A percentile compares a stretch with the other conserved stretches of the same genome.
These are phyloP conservation scores for Ranitomeya variabilis DNA, from an alignment of 2,113 vertebrate species.

Conservation along the genomic window DNA sequence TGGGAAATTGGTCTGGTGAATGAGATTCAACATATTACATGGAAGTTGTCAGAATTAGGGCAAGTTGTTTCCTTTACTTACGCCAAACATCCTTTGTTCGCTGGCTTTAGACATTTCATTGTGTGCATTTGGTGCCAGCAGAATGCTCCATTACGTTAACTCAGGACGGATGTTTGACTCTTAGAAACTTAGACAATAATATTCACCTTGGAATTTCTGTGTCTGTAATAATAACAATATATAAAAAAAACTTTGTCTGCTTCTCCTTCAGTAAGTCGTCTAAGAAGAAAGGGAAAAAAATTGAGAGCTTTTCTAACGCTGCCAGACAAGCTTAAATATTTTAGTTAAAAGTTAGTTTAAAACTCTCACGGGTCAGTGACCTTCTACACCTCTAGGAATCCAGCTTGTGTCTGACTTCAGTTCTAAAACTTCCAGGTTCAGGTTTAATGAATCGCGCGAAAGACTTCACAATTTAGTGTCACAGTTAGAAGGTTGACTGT, in stretches of 20 bases:
- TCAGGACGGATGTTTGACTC: conserved; percentile 33
- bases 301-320: not conserved
- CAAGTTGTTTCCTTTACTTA: not conserved
- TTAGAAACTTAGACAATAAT: not conserved
- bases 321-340: conserved; percentile 29
- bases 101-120: not conserved
- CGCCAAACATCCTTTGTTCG: not conserved
- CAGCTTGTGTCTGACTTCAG: not conserved
- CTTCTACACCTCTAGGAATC: not conserved
- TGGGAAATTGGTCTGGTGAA: not conserved
- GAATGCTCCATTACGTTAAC: not conserved
- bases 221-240: not conserved
- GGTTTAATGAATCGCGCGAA: not conserved
- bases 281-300: not conserved
- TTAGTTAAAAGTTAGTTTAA: conserved; percentile 13
- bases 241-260: not conserved
- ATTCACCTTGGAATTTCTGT: not conserved
- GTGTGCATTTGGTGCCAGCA: conserved; percentile 5
- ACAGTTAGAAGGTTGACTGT: not conserved
- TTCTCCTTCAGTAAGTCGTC: conserved; percentile 14
- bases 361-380: conserved; percentile 1
- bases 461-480: not conserved
- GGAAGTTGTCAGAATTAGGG: not conserved
- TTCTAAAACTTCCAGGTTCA: not conserved
- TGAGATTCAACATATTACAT: not conserved